phyloP scores from a whole-genome alignment of 2,888 invertebrate species.

The Ypsolopha scabrella region DNA sequence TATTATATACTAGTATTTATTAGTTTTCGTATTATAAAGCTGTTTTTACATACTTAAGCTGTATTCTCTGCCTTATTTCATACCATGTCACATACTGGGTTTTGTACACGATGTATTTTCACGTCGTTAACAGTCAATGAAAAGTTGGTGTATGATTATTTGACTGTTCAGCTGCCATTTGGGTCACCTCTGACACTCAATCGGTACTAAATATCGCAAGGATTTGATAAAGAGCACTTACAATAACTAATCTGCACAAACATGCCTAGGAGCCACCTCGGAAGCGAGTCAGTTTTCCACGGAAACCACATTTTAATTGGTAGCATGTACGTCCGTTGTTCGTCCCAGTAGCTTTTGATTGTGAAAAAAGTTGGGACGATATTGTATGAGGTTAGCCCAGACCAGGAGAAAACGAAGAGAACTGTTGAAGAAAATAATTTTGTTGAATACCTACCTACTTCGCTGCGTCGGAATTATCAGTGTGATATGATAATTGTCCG shows the following conservation, averaged over 20 bases:
- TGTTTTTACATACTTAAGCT: too few relatives aligned
- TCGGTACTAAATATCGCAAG: neutral
- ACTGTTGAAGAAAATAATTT: neutral
- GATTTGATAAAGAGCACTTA: neutral
- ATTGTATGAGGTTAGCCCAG: neutral
- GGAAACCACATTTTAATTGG: neutral
- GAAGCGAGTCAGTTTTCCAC: neutral
- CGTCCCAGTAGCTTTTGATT: neutral
- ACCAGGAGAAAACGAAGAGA: neutral
- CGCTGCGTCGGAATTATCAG: constrained; percentile 9
- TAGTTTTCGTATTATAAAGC: too few relatives aligned
- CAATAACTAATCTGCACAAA: neutral
- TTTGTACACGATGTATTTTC: too few relatives aligned
- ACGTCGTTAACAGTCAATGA: neutral
- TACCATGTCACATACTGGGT: too few relatives aligned
- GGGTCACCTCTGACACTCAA: neutral
- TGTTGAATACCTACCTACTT: constrained; percentile 7
- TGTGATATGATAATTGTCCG: too few relatives aligned
- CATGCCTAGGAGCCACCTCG: neutral
- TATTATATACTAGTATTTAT: too few relatives aligned
- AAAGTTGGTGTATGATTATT: neutral
- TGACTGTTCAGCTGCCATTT: neutral
- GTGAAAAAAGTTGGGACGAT: neutral
- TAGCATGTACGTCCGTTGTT: neutral
- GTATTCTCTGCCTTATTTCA: too few relatives aligned